A percentile compares a stretch with the other conserved stretches of the same genome.
Conservation (phyloP, 1,140 invertebrate genomes). For the Diabrotica virgifera region DNA sequence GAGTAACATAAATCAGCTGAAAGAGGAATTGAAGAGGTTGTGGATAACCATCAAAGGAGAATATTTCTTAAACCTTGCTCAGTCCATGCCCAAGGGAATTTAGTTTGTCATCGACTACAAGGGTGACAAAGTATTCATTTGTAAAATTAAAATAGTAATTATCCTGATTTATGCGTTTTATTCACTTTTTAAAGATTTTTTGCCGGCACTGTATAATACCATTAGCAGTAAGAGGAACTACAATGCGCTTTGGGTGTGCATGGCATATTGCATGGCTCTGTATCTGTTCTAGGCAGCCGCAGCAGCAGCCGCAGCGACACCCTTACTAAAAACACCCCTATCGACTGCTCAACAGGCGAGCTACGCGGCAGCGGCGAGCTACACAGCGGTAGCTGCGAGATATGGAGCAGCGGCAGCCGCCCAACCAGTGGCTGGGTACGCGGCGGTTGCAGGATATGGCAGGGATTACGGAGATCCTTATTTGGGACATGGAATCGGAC, state of each 20-base stretch:
- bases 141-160: too few species aligned
- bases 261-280: conserved; percentile 51
- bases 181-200: too few species aligned
- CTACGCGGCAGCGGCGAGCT: conserved; percentile 78
- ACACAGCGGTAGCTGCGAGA: conserved; percentile 76
- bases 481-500: conserved; percentile 92
- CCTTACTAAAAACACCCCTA: conserved; percentile 53
- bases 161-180: too few species aligned
- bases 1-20: too few species aligned
- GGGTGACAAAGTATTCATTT: too few species aligned
- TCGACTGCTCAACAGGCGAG: conserved; percentile 69
- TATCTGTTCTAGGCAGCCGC: conserved; percentile 62
- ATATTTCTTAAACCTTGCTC: too few species aligned
- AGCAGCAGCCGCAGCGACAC: conserved; percentile 63
- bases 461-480: conserved; percentile 93
- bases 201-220: too few species aligned
- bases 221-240: not conserved
- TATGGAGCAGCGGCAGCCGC: conserved; percentile 65
- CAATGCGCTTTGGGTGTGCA: conserved; percentile 48
- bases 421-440: conserved; percentile 62
- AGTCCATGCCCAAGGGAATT: too few species aligned
- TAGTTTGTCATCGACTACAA: too few species aligned
- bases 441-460: conserved; percentile 74
- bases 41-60: too few species aligned
- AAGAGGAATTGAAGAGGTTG: too few species aligned